Evolutionary conservation across 2,113 vertebrate species (phyloP).

Genomic region (Silurus meridionalis): DNA sequence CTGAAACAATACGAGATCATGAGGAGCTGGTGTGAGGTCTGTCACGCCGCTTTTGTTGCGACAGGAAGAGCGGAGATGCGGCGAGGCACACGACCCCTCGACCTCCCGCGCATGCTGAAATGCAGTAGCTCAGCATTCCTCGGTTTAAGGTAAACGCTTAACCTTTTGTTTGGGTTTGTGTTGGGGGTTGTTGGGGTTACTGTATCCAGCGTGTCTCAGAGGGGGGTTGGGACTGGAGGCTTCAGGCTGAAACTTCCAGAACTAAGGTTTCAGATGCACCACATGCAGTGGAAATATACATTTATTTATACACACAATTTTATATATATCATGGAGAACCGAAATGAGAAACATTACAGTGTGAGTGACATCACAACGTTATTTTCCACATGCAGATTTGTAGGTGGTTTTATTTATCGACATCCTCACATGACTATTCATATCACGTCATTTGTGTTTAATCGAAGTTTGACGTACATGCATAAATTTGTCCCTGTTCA

Average conservation of each 20-base stretch:
- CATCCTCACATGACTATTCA: too few species aligned
- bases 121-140: slow-evolving; percentile 37
- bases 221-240: background rate
- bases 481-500: too few species aligned
- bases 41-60: slow-evolving; percentile 36
- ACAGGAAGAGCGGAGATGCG: slow-evolving; percentile 39
- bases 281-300: background rate
- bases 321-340: background rate
- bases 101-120: slow-evolving; percentile 28
- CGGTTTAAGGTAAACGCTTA: slow-evolving; percentile 29
- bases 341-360: background rate
- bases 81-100: slow-evolving; percentile 5
- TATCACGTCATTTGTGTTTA: background rate
- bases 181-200: slow-evolving; percentile 40
- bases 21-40: slow-evolving; percentile 40
- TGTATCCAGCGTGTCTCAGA: slow-evolving; percentile 13
- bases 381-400: background rate
- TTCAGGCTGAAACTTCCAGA: background rate
- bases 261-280: background rate
- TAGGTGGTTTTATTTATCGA: background rate
- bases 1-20: slow-evolving; percentile 44
- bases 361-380: background rate
- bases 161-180: slow-evolving; percentile 42
- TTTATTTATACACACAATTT: background rate
- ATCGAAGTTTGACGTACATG: background rate